A percentile compares a stretch with the other conserved stretches of the same genome.
Conservation (phyloP, 2,113 vertebrate genomes). For the Tonatia bakeri region DNA sequence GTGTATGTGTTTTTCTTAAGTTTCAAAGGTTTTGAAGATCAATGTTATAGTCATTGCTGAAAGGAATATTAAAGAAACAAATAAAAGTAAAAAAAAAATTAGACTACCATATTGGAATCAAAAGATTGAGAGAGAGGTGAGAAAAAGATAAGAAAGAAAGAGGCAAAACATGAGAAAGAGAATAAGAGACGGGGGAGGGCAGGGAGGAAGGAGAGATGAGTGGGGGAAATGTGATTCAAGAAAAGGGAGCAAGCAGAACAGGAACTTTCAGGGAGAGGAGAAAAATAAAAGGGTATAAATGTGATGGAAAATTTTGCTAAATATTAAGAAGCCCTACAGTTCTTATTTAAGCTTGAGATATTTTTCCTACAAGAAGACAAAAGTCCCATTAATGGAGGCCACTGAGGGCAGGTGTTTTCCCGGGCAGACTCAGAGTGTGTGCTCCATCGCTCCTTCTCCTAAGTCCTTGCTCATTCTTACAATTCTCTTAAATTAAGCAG, state of each 20-base stretch:
- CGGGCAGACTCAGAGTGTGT: not conserved
- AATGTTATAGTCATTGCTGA: not conserved
- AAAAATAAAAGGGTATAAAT: rapidly evolving
- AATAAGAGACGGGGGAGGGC: rapidly evolving
- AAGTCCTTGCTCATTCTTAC: not conserved
- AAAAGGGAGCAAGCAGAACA: not conserved
- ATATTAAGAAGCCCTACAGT: no score
- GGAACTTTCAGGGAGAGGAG: not conserved
- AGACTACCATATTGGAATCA: not conserved
- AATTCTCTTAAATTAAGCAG: conserved; percentile 25
- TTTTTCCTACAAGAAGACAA: not conserved
- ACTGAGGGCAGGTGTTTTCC: not conserved
- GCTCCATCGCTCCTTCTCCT: no score
- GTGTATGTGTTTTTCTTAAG: not conserved
- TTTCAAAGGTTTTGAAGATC: not conserved
- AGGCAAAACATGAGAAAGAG: not conserved
- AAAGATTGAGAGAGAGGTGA: not conserved
- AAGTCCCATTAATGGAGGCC: not conserved
- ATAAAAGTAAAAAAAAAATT: not conserved
- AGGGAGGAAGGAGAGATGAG: rapidly evolving
- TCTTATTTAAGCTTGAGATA: not conserved
- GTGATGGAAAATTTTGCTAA: not conserved
- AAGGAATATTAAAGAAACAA: not conserved
- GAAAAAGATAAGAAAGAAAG: no score
- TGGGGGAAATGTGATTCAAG: not conserved